Evolutionary conservation across 2,888 invertebrate species (phyloP).

Genomic region (Cephalotes varians): DNA sequence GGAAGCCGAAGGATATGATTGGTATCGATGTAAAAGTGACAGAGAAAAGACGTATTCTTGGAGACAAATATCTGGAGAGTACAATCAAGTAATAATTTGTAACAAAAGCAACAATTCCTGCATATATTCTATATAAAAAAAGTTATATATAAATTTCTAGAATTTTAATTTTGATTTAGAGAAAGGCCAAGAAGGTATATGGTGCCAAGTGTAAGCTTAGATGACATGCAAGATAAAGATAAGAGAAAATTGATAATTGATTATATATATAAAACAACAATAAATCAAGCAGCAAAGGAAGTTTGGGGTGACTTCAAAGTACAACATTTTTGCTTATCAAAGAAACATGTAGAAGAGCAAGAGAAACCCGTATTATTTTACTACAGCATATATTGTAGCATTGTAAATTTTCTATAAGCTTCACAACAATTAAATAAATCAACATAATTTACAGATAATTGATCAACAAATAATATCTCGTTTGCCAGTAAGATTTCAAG

Average conservation of each 20-base stretch:
- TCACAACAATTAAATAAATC: neutral
- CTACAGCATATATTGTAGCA: neutral
- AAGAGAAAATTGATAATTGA: constrained; percentile 21
- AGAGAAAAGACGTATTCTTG: constrained; percentile 24
- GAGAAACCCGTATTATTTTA: constrained; percentile 7
- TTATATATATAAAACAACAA: constrained; percentile 14
- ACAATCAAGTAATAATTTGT: constrained; percentile 21
- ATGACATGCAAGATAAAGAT: neutral
- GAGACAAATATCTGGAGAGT: constrained; percentile 21
- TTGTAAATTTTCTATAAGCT: neutral
- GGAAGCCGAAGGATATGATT: neutral
- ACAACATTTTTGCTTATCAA: neutral
- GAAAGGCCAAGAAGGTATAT: constrained; percentile 1
- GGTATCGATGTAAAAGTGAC: neutral
- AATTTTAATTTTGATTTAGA: constrained; percentile 4
- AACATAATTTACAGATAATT: constrained; percentile 14
- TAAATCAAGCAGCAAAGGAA: neutral
- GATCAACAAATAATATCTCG: neutral
- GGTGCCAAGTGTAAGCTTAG: constrained; percentile 4
- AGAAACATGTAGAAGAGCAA: neutral
- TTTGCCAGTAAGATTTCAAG: constrained; percentile 16
- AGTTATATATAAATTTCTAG: neutral
- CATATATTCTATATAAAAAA: neutral
- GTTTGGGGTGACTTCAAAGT: neutral
- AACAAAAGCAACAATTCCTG: neutral